Conservation (phyloP, 2,888 invertebrate genomes). For the Melikaiella ostensackeni region DNA sequence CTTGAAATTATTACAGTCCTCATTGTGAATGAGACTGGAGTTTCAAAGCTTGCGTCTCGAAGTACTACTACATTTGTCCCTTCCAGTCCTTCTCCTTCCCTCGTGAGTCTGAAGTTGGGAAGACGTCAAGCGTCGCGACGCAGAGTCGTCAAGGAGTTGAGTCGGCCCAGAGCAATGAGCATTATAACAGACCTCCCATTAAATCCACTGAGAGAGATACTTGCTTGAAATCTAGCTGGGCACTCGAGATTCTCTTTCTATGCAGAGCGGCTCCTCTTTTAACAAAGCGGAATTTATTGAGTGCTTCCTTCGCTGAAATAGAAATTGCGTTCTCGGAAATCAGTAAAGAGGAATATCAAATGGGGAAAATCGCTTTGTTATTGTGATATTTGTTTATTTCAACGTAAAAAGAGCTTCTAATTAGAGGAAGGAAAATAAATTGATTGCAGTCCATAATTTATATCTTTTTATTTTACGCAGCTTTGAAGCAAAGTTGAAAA, state of each 20-base stretch:
- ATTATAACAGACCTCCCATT: constrained; percentile 21
- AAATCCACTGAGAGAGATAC: constrained; percentile 21
- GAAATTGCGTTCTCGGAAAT: neutral
- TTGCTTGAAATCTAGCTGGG: constrained; percentile 39
- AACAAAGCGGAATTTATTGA: constrained; percentile 57
- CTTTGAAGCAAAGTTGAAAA: no score
- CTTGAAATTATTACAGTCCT: constrained; percentile 24
- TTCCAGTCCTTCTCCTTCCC: neutral
- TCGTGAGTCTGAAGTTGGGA: neutral
- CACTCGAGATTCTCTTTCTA: constrained; percentile 55
- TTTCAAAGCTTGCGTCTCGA: neutral
- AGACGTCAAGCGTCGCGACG: constrained; percentile 28
- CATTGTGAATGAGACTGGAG: constrained; percentile 16
- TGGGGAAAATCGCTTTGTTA: constrained; percentile 5
- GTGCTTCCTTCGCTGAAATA: constrained; percentile 32
- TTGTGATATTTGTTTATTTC: constrained; percentile 5
- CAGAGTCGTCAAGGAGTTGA: constrained; percentile 24
- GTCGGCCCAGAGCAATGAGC: constrained; percentile 1
- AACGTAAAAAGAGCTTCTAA: neutral
- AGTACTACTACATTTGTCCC: neutral
- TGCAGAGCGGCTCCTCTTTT: constrained; percentile 52
- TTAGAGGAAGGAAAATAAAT: neutral
- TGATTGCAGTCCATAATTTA: neutral
- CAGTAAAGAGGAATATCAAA: no score
- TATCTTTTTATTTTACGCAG: no score